Evolutionary conservation across 2,797 vertebrate genomes (phyloP), one percentile per base, ranked within the genome.

Genomic region (Melanogrammus aeglefinus): DNA sequence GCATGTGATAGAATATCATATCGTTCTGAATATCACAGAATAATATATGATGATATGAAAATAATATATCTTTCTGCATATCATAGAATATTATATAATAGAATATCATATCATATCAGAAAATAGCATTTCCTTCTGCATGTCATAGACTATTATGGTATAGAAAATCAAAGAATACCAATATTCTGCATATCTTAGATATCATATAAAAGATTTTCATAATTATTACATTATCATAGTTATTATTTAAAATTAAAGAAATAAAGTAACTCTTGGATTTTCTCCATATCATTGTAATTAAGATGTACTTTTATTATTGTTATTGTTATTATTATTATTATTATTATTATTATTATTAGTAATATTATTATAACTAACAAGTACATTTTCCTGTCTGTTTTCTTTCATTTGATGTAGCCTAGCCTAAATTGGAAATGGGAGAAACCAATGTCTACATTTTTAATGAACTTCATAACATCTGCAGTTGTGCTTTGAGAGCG

Each of bases 391-490:
- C 86, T 69, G 90, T 93, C 91, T 91, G 91, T 91, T 94, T 94
- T 92, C 92, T 90, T 91, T 90, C 79, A 92, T 94, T 94, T 95
- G 93, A 95, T 94, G 93, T 91, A 92, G 91, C 92, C 47, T 21
- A 51, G 91, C 92, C 47, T 51, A 51, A 63, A 95, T 95, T 95
- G 94, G 91, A 93, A 93, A 92, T 90, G 82, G 91, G 92, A 94
- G 92, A 94, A 94, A 94, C 89, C 91, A 94, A 95, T 93, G 93
- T 93, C 93, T 95, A 94, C 93, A 95, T 95, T 94, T 95, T 95
- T 95, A 95, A 95, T 95, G 94, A 95, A 94, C 95, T 95, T 94
- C 93, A 94, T 90, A 94, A 95, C 95, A 95, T 95, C 95, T 95
- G 95, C 92, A 95, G 92, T 94, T 94, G 93, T 93, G 92, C 94